Conservation (phyloP, 2,888 invertebrate species). For the Xylophagus ater region DNA sequence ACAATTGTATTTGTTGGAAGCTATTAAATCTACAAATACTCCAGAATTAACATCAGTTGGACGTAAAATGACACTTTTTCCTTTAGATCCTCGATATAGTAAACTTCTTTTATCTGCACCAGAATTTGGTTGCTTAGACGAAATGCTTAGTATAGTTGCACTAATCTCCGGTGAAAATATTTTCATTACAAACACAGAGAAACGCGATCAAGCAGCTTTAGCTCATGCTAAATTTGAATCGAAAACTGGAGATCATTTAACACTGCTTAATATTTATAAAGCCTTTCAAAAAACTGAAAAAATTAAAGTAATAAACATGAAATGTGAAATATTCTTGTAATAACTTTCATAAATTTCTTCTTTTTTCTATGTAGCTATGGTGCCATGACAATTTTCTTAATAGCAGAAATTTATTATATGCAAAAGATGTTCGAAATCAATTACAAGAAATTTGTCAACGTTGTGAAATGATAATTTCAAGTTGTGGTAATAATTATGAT, state of each 20-base stretch:
- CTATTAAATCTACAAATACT: conserved; percentile 48
- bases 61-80: conserved; percentile 78
- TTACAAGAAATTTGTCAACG: conserved; percentile 58
- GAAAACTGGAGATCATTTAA: conserved; percentile 83
- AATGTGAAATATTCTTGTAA: conserved; percentile 8
- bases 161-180: conserved; percentile 81
- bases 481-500: conserved; percentile 53
- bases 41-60: conserved; percentile 67
- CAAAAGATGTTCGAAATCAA: conserved; percentile 69
- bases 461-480: conserved; percentile 47
- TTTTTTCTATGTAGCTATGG: conserved; percentile 48
- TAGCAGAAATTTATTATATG: conserved; percentile 69
- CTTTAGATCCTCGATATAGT: conserved; percentile 81
- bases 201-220: conserved; percentile 62
- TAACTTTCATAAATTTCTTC: conserved; percentile 4
- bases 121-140: conserved; percentile 65
- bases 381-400: conserved; percentile 84
- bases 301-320: conserved; percentile 44
- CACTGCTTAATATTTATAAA: conserved; percentile 77
- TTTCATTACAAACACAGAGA: conserved; percentile 53
- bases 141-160: conserved; percentile 74
- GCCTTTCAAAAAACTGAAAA: conserved; percentile 61
- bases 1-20: conserved; percentile 56
- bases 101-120: conserved; percentile 69
- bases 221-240: conserved; percentile 71